Evolutionary conservation across 2,888 invertebrate species (phyloP).

Genomic region (Aradus depressus): DNA sequence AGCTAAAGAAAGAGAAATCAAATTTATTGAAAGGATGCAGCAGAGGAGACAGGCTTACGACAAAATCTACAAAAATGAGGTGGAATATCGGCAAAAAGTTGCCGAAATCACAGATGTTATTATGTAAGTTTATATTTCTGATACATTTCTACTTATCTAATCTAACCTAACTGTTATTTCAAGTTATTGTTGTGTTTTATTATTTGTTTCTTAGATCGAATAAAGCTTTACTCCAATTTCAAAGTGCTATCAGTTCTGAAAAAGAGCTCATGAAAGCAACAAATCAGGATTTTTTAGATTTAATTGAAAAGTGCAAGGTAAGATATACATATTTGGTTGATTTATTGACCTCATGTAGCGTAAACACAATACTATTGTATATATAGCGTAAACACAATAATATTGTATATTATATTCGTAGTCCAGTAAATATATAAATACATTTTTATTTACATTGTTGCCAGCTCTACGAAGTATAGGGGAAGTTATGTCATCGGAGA

Average conservation of each 20-base stretch:
- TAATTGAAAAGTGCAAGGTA: conserved; percentile 35
- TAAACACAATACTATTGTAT: too few species aligned
- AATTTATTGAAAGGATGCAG: conserved; percentile 31
- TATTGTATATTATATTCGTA: too few species aligned
- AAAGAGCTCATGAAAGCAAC: conserved; percentile 35
- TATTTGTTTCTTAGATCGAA: conserved; percentile 10
- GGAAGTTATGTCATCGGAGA: too few species aligned
- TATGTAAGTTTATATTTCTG: conserved; percentile 21
- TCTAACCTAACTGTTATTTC: conserved; percentile 1
- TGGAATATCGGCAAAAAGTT: conserved; percentile 22
- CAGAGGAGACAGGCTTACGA: conserved; percentile 23
- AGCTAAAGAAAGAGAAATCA: conserved; percentile 38
- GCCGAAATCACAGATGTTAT: conserved; percentile 24
- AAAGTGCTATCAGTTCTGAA: conserved; percentile 30
- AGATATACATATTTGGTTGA: too few species aligned
- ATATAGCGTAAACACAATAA: too few species aligned
- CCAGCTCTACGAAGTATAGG: too few species aligned
- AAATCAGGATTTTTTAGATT: conserved; percentile 33
- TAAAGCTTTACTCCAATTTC: conserved; percentile 14
- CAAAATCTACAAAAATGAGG: conserved; percentile 24
- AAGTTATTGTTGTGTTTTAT: not conserved
- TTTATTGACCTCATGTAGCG: too few species aligned
- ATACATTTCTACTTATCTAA: too few species aligned
- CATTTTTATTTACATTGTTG: too few species aligned
- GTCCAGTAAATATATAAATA: too few species aligned